Base-by-base conservation (phyloP, 1,140 invertebrate genomes). In the Drosophila biarmipes region DNA sequence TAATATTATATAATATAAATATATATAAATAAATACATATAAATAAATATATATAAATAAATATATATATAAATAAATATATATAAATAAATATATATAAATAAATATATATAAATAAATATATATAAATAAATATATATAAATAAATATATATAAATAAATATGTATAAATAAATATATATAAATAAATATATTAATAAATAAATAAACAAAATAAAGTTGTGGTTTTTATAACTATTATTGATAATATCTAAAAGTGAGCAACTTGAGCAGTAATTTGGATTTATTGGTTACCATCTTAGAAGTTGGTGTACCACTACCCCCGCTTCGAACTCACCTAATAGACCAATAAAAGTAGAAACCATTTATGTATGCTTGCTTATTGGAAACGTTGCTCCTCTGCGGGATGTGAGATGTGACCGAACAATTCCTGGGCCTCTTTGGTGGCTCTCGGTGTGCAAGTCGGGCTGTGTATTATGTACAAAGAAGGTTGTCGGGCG, bases 301-400 rank as follows among this genome's bases (percentile, higher is more conserved):
- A 4, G 24, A 3, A 24, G 24, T 24, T 0, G 1, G 24, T 1
- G 0, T 24, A 24, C 24, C 24, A 24, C 5, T 43, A 42, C 7
- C 21, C 14, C 12, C 4, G 11, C 1, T 21, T 38, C 4, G 11
- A 15, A 78, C 81, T 80, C 74, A 92, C 91, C 91, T 74, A 92
- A 84, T 90, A 91, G 89, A 63, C 90, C 90, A 68, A 91, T 91
- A 55, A 91, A 92, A 91, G 91, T 92, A 91, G 91, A 92, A 92
- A 92, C 91, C 91, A 92, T 92, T 92, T 92, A 92, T 91, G 81
- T 91, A 79, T 86, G 74, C 86, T 91, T 89, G 76, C 85, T 67
- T 77, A 66, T 77, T 84, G 63, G 63, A 90, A 84, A 89, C 54
- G 69, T 63, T 76, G 75, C 59, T 79, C 62, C 72, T 82, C 75